A percentile compares a stretch with the other conserved stretches of the same genome.
phyloP scores from a whole-genome alignment of 2,797 vertebrate species.

The Tokudaia muenninki region DNA sequence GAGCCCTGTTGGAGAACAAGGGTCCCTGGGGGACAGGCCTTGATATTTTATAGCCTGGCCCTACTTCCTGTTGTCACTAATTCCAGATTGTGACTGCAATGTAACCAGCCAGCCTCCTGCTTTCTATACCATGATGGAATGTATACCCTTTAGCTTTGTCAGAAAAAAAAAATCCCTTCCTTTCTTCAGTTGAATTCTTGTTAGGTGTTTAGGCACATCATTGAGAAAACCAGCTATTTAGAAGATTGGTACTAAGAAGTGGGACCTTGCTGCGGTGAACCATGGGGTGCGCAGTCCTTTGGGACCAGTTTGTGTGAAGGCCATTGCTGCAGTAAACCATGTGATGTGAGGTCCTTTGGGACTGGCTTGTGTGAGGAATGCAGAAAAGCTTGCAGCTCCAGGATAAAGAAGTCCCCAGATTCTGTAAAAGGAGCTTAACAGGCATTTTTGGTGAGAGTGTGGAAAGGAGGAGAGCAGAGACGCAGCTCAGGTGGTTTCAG shows the following conservation, averaged over 20 bases:
- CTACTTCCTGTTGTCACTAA: neutral
- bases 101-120: neutral
- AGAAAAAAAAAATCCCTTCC: neutral
- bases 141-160: neutral
- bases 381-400: neutral
- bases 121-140: neutral
- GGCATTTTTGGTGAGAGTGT: neutral
- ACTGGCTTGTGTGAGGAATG: neutral
- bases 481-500: neutral
- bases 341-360: neutral
- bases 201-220: neutral
- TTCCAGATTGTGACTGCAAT: neutral
- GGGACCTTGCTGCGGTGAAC: neutral
- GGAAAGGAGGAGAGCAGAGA: neutral
- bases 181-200: neutral
- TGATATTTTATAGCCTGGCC: neutral
- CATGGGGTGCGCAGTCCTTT: too few relatives aligned
- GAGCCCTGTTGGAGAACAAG: neutral
- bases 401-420: neutral
- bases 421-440: neutral
- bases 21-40: neutral
- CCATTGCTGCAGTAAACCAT: neutral
- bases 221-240: neutral
- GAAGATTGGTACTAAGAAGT: neutral
- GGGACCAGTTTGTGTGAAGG: too few relatives aligned